phyloP scores from a whole-genome alignment of 2,797 vertebrate species.

The Enteromius thamalakanensis region DNA sequence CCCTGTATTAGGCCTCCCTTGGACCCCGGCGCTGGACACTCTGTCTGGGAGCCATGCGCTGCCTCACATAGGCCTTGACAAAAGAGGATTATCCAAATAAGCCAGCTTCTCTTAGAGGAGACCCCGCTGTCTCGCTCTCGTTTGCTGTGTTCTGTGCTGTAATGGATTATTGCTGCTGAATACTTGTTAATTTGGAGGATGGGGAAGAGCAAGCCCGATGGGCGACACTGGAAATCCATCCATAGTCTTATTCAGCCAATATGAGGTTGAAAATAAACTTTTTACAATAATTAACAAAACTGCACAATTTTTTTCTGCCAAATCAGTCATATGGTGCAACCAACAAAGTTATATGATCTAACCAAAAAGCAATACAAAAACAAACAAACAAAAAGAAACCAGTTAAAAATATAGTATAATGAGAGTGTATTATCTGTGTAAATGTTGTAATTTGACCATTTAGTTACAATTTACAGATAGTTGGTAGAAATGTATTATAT shows the following conservation, averaged over 20 bases:
- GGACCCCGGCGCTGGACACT: slow-evolving; percentile 23
- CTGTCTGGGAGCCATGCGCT: slow-evolving; percentile 17
- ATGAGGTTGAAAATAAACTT: neutral
- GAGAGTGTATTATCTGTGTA: neutral
- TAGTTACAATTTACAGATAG: neutral
- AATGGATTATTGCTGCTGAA: slow-evolving; percentile 49
- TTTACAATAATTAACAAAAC: neutral
- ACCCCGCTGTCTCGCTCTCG: slow-evolving; percentile 14
- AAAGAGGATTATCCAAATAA: slow-evolving; percentile 76
- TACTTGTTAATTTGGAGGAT: slow-evolving; percentile 69
- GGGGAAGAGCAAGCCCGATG: slow-evolving; percentile 56
- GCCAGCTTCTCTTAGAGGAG: slow-evolving; percentile 53
- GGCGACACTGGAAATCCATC: slow-evolving; percentile 43
- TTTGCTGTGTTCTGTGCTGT: neutral
- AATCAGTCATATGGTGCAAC: neutral
- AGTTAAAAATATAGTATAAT: neutral
- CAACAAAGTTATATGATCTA: slow-evolving; percentile 4
- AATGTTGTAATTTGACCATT: neutral
- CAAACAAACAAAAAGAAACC: neutral
- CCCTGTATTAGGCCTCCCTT: slow-evolving; percentile 31
- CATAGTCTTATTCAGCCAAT: slow-evolving; percentile 8
- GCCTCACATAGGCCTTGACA: slow-evolving; percentile 63
- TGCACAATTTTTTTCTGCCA: neutral
- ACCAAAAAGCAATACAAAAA: neutral
- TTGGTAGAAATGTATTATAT: neutral